A percentile compares a stretch with the other conserved stretches of the same genome.
These are phyloP conservation scores for Drosophila gunungcola DNA, from an alignment of 1,140 invertebrate species.

Conservation along the genomic window DNA sequence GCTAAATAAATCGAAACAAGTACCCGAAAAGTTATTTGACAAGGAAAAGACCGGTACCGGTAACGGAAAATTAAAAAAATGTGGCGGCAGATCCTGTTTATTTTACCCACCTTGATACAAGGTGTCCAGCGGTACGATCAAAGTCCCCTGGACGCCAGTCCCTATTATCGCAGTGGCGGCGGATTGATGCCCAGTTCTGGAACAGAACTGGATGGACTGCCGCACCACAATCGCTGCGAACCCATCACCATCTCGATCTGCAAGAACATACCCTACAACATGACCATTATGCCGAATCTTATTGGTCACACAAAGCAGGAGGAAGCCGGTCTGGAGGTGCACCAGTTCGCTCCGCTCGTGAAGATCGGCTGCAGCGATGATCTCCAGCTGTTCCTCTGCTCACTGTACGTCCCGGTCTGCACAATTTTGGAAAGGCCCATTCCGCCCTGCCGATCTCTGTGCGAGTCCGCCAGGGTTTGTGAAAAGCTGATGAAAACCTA, in stretches of 20 bases:
- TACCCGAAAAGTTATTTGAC: slow-evolving; percentile 2
- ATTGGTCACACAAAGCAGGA: slow-evolving; percentile 97
- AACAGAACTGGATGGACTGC: slow-evolving; percentile 60
- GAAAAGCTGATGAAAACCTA: slow-evolving; percentile 96
- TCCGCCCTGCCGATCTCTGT: slow-evolving; percentile 96
- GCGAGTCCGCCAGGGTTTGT: slow-evolving; percentile 95
- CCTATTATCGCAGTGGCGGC: slow-evolving; percentile 72
- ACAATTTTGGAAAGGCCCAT: slow-evolving; percentile 95
- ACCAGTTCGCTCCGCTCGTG: slow-evolving; percentile 97
- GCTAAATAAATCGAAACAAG: neutral
- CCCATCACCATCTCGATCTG: slow-evolving; percentile 97
- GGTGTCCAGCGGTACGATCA: slow-evolving; percentile 67
- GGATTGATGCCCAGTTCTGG: slow-evolving; percentile 48
- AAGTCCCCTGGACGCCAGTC: slow-evolving; percentile 66
- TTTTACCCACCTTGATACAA: slow-evolving; percentile 35
- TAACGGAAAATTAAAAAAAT: slow-evolving; percentile 31
- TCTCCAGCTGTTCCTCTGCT: slow-evolving; percentile 97
- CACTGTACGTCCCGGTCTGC: slow-evolving; percentile 97
- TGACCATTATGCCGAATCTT: slow-evolving; percentile 98
- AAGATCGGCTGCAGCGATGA: slow-evolving; percentile 98
- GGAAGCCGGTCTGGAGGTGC: slow-evolving; percentile 96
- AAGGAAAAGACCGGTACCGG: neutral
- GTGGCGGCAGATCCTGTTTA: slow-evolving; percentile 49
- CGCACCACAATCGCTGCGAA: slow-evolving; percentile 93
- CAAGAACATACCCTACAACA: slow-evolving; percentile 96